Evolutionary conservation across 2,113 vertebrate species (phyloP), one percentile per base, ranked within the genome.

Genomic region (Carlito syrichta): DNA sequence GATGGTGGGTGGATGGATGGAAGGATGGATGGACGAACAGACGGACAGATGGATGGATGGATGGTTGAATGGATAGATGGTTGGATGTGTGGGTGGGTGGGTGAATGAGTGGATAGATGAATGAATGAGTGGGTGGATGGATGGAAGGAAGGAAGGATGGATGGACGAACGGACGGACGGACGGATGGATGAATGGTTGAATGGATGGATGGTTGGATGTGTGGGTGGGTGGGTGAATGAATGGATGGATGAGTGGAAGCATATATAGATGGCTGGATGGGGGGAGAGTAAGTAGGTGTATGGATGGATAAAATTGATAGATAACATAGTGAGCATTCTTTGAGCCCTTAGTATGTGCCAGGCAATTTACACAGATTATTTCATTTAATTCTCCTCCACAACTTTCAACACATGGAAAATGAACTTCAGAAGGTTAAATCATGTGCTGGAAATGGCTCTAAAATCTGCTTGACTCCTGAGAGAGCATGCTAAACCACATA

Each of bases 401-500:
- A 50, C n/a, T 74, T 81, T 90, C 20, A 48, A 22, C 27, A 17
- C 63, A 32, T 45, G 74, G 58, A 86, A 76, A 86, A 13, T 27
- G 60, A 86, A 8, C 40, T 50, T 86, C 14, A 45, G 17, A 50
- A 63, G 43, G 45, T 69, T 38, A 22, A 43, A 17, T 56, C 45
- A 38, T 52, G 82, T 45, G 25, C 45, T 54, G 30, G 4, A 40
- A 62, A 89, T 17, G 23, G 30, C 9, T 2, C n/a, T 43, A 50
- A 69, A 20, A 52, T 56, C 48, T 30, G 11, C 62, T 25, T 17
- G 16, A 22, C 38, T 74, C 63, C 63, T 48, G 38, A 66, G 45
- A 20, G n/a, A 52, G 22, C 4, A 0, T 4, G 5, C 43, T n/a
- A 9, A 81, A 14, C 25, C 32, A 0, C n/a, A 56, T 2, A 48